Percentiles rank a stretch among this genome's conserved stretches.
These are phyloP conservation scores for Chamaetylas fuelleborni DNA, from an alignment of 2,113 vertebrate species.

Conservation along the genomic window DNA sequence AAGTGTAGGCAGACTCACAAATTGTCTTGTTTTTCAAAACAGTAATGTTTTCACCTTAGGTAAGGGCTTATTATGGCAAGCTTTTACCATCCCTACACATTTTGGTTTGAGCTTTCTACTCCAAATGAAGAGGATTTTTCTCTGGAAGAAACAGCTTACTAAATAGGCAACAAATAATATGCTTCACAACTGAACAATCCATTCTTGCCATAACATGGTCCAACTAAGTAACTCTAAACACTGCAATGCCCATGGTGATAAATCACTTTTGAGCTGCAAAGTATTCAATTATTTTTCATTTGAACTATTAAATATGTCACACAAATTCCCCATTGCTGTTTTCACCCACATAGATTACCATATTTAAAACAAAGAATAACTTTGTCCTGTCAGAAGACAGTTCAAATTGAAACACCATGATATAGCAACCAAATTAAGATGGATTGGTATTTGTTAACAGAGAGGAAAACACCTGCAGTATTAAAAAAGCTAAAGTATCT, in stretches of 20 bases:
- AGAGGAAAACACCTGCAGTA: neutral
- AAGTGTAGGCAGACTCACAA: neutral
- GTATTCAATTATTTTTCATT: conserved; percentile 52
- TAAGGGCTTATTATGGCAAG: conserved; percentile 8
- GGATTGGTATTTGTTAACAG: conserved; percentile 29
- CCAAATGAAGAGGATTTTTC: conserved; percentile 28
- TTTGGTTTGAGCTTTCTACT: conserved; percentile 29
- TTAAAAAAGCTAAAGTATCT: neutral
- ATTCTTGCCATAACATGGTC: conserved; percentile 15
- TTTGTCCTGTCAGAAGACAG: conserved; percentile 16
- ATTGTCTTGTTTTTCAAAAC: conserved; percentile 46
- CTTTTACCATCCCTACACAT: neutral
- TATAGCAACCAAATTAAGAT: conserved; percentile 29
- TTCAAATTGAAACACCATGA: conserved; percentile 1
- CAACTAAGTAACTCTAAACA: conserved; percentile 28
- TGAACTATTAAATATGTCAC: conserved; percentile 42
- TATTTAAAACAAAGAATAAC: conserved; percentile 8
- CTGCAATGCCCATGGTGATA: conserved; percentile 34
- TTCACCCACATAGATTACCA: neutral
- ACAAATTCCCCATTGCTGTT: conserved; percentile 7
- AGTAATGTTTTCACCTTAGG: conserved; percentile 31
- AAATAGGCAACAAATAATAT: conserved; percentile 24
- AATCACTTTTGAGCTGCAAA: conserved; percentile 29
- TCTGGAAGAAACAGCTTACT: conserved; percentile 28
- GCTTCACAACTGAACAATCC: conserved; percentile 13